Percentiles rank a stretch among this genome's conserved stretches.
Evolutionary conservation across 2,888 invertebrate genomes (phyloP).

Genomic region (Hirtodrosophila cameraria): DNA sequence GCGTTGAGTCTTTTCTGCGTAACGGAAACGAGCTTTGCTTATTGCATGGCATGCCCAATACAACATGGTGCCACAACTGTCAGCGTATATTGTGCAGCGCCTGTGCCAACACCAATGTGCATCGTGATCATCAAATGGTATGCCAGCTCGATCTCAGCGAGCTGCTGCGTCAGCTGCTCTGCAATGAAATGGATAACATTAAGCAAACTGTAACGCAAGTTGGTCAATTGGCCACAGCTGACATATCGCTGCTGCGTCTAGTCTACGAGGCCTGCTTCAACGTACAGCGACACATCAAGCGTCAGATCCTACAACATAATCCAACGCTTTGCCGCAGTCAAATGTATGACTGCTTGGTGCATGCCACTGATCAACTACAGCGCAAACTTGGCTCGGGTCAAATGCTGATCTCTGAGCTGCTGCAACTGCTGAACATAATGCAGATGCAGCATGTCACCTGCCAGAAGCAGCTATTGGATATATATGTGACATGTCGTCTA

Average conservation of each 20-base stretch:
- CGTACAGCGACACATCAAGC: background rate
- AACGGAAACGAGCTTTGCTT: constrained; percentile 85
- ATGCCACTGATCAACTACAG: background rate
- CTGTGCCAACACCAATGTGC: background rate
- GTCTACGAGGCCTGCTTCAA: background rate
- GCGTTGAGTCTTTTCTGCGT: constrained; percentile 13
- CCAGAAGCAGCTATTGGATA: background rate
- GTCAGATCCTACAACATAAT: background rate
- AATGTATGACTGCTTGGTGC: constrained; percentile 2
- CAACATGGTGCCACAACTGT: constrained; percentile 89
- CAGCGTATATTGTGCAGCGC: constrained; percentile 82
- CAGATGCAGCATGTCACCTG: background rate
- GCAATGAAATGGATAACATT: background rate
- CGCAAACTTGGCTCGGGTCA: background rate
- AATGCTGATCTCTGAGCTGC: background rate
- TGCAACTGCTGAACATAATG: background rate
- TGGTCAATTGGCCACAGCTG: background rate
- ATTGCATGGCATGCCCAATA: constrained; percentile 88
- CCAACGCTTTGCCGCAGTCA: background rate
- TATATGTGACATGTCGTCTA: background rate
- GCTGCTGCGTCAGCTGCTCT: background rate
- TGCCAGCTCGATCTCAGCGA: background rate
- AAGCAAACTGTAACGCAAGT: background rate
- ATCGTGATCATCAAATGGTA: background rate
- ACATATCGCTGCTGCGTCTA: background rate